These are phyloP conservation scores for Pterois miles DNA, from an alignment of 2,797 vertebrate species.

Conservation along the genomic window DNA sequence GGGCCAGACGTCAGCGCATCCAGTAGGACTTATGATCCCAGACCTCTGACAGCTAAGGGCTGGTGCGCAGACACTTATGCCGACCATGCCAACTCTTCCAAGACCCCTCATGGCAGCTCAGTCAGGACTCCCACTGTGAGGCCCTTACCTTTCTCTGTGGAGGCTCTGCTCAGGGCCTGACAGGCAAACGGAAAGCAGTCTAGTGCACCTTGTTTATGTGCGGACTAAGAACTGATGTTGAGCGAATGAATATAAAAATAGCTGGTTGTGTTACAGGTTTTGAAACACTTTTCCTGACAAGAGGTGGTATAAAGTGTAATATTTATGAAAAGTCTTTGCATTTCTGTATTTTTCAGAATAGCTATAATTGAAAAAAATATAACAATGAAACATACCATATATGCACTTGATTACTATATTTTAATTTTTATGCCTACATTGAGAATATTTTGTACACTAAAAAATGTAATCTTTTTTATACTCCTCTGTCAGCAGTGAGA, in stretches of 20 bases:
- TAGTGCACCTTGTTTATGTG: conserved; percentile 54
- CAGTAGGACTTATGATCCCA: conserved; percentile 66
- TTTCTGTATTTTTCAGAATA: conserved; percentile 20
- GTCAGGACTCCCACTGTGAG: conserved; percentile 67
- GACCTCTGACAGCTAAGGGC: conserved; percentile 42
- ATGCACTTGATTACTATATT: conserved; percentile 6
- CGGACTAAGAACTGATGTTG: conserved; percentile 4
- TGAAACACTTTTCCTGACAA: conserved; percentile 11
- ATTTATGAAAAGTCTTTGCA: conserved; percentile 12
- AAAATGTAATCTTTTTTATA: conserved; percentile 7
- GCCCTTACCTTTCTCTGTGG: conserved; percentile 80
- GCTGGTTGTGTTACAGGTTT: not conserved
- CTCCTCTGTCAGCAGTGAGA: conserved; percentile 6
- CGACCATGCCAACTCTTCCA: conserved; percentile 49
- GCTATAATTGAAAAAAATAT: conserved; percentile 34
- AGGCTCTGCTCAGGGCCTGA: conserved; percentile 83
- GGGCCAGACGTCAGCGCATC: conserved; percentile 32
- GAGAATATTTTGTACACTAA: conserved; percentile 22
- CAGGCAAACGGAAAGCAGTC: conserved; percentile 21
- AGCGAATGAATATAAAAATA: conserved; percentile 21
- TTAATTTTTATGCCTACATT: not conserved
- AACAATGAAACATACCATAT: not conserved
- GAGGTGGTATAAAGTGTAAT: not conserved
- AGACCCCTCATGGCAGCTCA: conserved; percentile 63
- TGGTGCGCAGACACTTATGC: conserved; percentile 51